Evolutionary conservation across 2,797 vertebrate genomes (phyloP), one percentile per base, ranked within the genome.

Genomic region (Spondyliosoma cantharus): DNA sequence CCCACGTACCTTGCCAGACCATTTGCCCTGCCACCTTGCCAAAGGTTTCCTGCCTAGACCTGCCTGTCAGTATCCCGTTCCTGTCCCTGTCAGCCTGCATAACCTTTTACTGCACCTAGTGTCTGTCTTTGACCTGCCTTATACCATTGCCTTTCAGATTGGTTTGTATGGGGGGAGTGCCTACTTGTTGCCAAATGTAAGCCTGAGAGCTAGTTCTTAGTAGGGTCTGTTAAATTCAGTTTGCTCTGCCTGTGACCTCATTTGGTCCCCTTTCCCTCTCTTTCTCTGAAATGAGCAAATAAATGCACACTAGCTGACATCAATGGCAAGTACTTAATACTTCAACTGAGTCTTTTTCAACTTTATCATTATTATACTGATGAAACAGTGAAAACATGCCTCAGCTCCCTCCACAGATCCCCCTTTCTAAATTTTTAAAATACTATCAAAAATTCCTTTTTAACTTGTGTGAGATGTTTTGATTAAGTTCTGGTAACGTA

Each of bases 161-260:
- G 45, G 22, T 24, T 52, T 78, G 37, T 42, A 15, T 59, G 32
- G 24, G 59, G 25, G 3, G 32, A 46, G 14, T 45, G 15, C 9
- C 3, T 27, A 29, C 29, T 45, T 64, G 19, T 29, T 72, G 5
- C 16, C n/a, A 62, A 45, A 45, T 62, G 57, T 57, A 62, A 74
- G 5, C 64, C 52, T 50, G 52, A 45, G 0, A 15, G 22, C 43
- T 13, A n/a, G 29, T 32, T 58, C 22, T 12, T 5, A n/a, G 20
- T 7, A 4, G 42, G 45, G 27, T 59, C 7, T 9, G 17, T 49
- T 27, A 25, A 37, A 50, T 71, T 71, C 7, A 4, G 22, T 1
- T 24, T n/a, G 46, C 37, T 78, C 45, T 27, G 59, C n/a, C 37
- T 22, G 3, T 19, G 12, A 12, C 37, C 27, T 45, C 46, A 52